phyloP scores from a whole-genome alignment of 2,888 invertebrate species.

The Macrosoma leucophasiata region DNA sequence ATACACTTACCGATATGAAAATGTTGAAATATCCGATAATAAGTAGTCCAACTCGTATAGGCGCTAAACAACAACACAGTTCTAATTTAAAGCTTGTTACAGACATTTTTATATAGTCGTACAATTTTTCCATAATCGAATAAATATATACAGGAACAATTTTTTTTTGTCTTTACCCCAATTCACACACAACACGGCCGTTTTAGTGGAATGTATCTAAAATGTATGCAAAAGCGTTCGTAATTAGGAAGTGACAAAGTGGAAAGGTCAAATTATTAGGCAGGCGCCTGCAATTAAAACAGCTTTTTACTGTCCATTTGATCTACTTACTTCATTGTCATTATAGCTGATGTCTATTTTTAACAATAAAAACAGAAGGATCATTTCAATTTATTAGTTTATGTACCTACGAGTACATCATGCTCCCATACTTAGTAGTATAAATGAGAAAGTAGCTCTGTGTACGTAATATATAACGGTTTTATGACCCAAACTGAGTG shows the following conservation, averaged over 20 bases:
- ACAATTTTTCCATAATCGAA: slow-evolving; percentile 36
- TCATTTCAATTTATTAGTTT: too few species aligned
- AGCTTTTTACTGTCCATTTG: slow-evolving; percentile 5
- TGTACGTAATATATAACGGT: too few species aligned
- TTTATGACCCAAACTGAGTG: too few species aligned
- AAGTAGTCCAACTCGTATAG: slow-evolving; percentile 44
- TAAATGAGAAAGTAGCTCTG: too few species aligned
- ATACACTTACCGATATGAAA: slow-evolving; percentile 40
- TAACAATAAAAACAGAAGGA: too few species aligned
- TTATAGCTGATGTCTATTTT: too few species aligned
- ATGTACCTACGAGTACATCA: too few species aligned
- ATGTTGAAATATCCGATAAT: slow-evolving; percentile 46
- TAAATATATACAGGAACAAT: slow-evolving; percentile 10
- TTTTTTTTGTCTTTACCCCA: too few species aligned
- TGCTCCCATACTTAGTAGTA: too few species aligned
- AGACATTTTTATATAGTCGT: slow-evolving; percentile 35
- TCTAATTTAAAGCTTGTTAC: slow-evolving; percentile 44
- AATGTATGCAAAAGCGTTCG: slow-evolving; percentile 31
- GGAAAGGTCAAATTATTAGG: slow-evolving; percentile 40
- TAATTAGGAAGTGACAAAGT: slow-evolving; percentile 56
- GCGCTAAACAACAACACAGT: slow-evolving; percentile 45
- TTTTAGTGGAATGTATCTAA: slow-evolving; percentile 28
- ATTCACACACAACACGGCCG: slow-evolving; percentile 8
- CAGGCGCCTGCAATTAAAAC: slow-evolving; percentile 15
- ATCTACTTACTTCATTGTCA: too few species aligned